These are phyloP conservation scores for Caenorhabditis tropicalis DNA, from an alignment of 1,140 invertebrate species.

Conservation along the genomic window DNA sequence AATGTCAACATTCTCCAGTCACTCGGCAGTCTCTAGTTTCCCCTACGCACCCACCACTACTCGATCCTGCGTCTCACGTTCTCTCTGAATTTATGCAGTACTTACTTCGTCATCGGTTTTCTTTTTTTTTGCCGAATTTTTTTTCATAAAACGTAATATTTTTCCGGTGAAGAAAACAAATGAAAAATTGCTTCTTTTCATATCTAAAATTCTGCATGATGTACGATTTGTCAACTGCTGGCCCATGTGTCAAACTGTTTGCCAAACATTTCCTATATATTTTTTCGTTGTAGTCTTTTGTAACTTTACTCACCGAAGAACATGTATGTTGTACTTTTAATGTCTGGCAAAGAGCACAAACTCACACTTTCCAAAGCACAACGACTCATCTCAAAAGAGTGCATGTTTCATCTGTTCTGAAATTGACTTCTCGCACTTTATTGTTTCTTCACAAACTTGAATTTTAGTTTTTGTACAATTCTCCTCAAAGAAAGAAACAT, in stretches of 20 bases:
- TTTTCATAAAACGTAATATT: neutral
- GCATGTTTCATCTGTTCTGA: too few species aligned
- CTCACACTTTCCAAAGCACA: neutral
- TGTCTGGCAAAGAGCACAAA: neutral
- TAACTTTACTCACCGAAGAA: slow-evolving; percentile 1
- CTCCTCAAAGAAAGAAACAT: neutral
- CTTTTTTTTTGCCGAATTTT: neutral
- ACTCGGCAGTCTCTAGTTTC: slow-evolving; percentile 20
- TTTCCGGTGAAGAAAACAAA: neutral
- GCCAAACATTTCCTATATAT: neutral
- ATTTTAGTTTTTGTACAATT: neutral
- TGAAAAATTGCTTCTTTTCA: neutral
- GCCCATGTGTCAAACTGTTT: slow-evolving; percentile 15
- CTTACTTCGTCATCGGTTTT: slow-evolving; percentile 28
- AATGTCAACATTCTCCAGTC: slow-evolving; percentile 44
- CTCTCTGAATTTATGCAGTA: slow-evolving; percentile 10
- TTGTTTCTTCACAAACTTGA: too few species aligned
- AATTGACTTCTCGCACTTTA: too few species aligned
- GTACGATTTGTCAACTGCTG: neutral
- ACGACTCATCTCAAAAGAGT: neutral
- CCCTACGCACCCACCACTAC: neutral
- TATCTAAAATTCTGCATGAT: too few species aligned
- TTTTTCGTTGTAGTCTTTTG: neutral
- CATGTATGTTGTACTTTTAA: neutral
- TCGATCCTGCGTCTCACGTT: neutral